phyloP scores from a whole-genome alignment of 2,797 vertebrate genomes.

The Mus spretus region DNA sequence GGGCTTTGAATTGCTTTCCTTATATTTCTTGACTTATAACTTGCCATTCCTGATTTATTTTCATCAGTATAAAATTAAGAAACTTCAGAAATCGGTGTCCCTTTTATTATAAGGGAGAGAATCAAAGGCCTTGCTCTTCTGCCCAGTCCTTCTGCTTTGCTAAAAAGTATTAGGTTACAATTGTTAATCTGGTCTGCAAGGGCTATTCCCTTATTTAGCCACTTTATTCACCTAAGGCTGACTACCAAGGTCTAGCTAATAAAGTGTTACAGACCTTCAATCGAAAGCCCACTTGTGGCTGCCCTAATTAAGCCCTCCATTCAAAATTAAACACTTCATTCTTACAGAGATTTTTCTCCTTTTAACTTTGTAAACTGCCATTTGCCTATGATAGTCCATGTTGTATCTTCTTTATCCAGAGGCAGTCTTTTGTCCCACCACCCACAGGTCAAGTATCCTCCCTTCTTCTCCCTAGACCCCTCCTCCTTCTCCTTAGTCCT shows the following conservation, averaged over 20 bases:
- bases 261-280: neutral
- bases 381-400: neutral
- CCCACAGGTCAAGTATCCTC: neutral
- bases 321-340: neutral
- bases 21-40: neutral
- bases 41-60: neutral
- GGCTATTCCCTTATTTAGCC: neutral
- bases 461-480: neutral
- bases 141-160: too few relatives aligned
- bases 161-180: neutral
- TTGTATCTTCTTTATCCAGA: neutral
- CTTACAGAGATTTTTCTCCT: neutral
- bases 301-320: neutral
- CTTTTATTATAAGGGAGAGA: neutral
- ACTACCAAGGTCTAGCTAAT: neutral
- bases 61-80: neutral
- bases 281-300: neutral
- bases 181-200: neutral
- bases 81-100: neutral
- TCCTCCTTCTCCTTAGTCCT: neutral
- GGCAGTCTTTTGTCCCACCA: neutral
- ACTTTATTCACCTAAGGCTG: neutral
- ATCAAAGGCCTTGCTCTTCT: neutral
- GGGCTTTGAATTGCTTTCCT: neutral
- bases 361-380: neutral